Evolutionary conservation across 1,140 invertebrate genomes (phyloP), one percentile per base, ranked within the genome.

Genomic region (Aphidius ervi): DNA sequence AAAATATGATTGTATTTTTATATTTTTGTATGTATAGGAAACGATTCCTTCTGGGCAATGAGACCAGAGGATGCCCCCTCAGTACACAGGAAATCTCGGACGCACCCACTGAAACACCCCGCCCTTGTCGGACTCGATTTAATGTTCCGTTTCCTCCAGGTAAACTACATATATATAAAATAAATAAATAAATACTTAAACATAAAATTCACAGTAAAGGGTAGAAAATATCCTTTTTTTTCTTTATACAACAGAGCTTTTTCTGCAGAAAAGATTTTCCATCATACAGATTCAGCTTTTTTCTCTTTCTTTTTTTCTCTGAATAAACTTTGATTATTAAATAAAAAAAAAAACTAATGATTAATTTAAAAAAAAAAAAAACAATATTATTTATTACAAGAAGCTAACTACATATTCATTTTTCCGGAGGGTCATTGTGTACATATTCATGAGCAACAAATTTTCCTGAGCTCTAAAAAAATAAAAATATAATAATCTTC

Each of bases 101-200:
- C 49, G 48, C 76, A 76, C 76, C 76, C 76, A 77, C 74, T 73
- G 75, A 75, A 76, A 78, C 76, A 70, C 71, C 74, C 70, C 70
- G 66, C 66, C 68, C 67, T 70, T 67, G 64, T 71, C 72, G 67
- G 73, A 70, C 70, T 67, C 74, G 70, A 78, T 76, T 76, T 77
- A 75, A 77, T 78, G 72, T 78, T 71, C 71, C 72, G 75, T 70
- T 78, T 78, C 76, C 76, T 78, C 70, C 70, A 47, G 50, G 48
- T 55, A 45, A 37, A 56, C 62, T 69, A 68, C 68, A 77, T 74
- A 74, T 74, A 69, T 70, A 72, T 68, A 70, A 70, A 71, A 72
- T 68, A 70, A 70, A 71, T 68, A 67, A 71, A 74, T 74, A 31
- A 31, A 31, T 31, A 31, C 1, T 31, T 31, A 31, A 31, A 31